A percentile compares a stretch with the other conserved stretches of the same genome.
These are phyloP conservation scores for Lepus townsendii DNA, from an alignment of 2,797 vertebrate species.

Conservation along the genomic window DNA sequence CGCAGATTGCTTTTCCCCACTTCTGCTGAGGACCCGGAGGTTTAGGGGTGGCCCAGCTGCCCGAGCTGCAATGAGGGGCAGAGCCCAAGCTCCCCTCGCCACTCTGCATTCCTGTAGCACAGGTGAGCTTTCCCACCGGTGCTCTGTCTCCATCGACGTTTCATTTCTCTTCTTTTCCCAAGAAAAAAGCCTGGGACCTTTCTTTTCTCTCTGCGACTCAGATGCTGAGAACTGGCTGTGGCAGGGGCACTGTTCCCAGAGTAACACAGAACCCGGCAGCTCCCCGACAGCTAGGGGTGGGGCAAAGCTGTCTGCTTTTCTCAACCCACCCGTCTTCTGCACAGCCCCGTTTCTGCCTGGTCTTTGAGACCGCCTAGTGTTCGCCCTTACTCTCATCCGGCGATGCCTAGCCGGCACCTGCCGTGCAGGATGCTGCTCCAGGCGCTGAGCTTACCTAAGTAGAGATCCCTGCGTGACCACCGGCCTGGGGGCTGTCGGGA, in stretches of 20 bases:
- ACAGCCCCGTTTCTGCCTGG: background rate
- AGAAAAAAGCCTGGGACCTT: background rate
- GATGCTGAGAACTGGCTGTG: background rate
- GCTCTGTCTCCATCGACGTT: background rate
- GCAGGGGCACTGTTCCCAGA: background rate
- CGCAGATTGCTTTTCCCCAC: background rate
- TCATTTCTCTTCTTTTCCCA: background rate
- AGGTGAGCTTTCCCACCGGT: background rate
- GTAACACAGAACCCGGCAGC: no score
- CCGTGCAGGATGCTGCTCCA: background rate
- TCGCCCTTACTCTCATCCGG: background rate
- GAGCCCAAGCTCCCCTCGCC: background rate
- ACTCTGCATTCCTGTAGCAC: accelerated
- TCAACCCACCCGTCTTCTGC: background rate
- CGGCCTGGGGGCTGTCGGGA: background rate
- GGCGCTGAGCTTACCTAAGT: background rate
- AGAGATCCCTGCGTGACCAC: background rate
- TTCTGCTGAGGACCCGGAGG: background rate
- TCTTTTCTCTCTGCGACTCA: background rate
- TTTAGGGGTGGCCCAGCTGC: background rate
- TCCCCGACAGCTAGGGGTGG: no score
- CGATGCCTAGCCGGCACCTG: background rate
- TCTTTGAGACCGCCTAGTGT: no score
- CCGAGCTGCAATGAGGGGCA: accelerated
- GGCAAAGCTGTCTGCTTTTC: no score